Evolutionary conservation across 2,888 invertebrate genomes (phyloP).

Genomic region (Unio pictorum): DNA sequence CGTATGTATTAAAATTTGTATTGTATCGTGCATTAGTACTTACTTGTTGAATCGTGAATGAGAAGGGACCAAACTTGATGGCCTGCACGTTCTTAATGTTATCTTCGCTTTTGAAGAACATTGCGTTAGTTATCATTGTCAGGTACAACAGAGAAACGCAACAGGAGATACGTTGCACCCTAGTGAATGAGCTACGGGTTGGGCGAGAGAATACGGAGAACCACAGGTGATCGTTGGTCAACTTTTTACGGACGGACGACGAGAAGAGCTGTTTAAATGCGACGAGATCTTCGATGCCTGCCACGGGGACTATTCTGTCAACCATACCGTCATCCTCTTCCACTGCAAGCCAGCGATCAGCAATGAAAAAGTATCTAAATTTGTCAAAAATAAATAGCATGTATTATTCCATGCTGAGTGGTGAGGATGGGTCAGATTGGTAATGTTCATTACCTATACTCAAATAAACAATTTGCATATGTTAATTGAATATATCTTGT

Average conservation of each 20-base stretch:
- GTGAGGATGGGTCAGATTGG: too few relatives aligned
- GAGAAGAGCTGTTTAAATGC: slow-evolving; percentile 69
- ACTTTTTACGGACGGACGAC: slow-evolving; percentile 67
- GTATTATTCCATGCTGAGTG: background rate
- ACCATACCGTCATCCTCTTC: slow-evolving; percentile 70
- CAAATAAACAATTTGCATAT: too few relatives aligned
- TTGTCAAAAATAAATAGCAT: background rate
- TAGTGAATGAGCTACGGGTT: slow-evolving; percentile 68
- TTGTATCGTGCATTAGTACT: background rate
- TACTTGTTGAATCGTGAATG: slow-evolving; percentile 71
- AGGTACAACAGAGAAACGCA: slow-evolving; percentile 69
- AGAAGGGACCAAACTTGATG: slow-evolving; percentile 72
- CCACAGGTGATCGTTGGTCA: slow-evolving; percentile 71
- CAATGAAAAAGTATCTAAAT: slow-evolving; percentile 67
- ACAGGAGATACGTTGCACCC: slow-evolving; percentile 70
- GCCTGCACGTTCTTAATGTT: slow-evolving; percentile 47
- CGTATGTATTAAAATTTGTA: too few relatives aligned
- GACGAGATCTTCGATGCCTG: slow-evolving; percentile 66
- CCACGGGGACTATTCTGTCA: slow-evolving; percentile 69
- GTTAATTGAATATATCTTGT: too few relatives aligned
- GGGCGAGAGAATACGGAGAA: slow-evolving; percentile 70
- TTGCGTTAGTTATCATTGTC: slow-evolving; percentile 72
- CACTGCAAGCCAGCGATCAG: slow-evolving; percentile 69
- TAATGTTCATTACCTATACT: too few relatives aligned
- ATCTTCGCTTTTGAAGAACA: slow-evolving; percentile 68